Base-by-base conservation (phyloP, 2,888 invertebrate genomes). In the Trissolcus japonicus region DNA sequence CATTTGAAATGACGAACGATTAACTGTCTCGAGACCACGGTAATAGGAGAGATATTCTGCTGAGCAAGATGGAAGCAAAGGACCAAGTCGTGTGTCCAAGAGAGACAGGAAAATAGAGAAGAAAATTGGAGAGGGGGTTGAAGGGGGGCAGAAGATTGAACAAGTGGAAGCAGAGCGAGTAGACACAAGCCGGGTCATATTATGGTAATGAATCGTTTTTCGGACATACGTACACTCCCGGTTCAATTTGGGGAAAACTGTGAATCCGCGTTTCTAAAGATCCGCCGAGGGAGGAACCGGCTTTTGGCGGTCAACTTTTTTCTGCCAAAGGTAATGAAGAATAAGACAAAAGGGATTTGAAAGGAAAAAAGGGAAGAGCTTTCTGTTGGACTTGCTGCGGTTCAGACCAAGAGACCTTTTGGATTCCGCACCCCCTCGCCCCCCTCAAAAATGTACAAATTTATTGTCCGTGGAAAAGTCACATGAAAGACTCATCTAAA, bases 201-300 rank as follows among this genome's bases (percentile, higher is more conserved):
- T 80, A 79, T 79, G 79, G 84, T 84, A 85, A 85, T 83, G 84
- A 85, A 85, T 85, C 80, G 84, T 78, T 85, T 81, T 81, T 81
- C 75, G 78, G 81, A 76, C 81, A 81, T 80, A 83, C 82, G 75
- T 60, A 63, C 63, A 50, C 50, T 60, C 48, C 40, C 53, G 54
- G 81, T 82, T 81, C 81, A 75, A 69, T 75, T 65, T 51, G 63
- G 65, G 51, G 46, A 48, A 60, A 76, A 60, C 69, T 68, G n/a
- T n/a, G 61, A 65, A 56, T 66, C 51, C 55, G 40, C 55, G 43
- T 54, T 74, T 62, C 54, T 67, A 68, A 68, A 68, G 68, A 68
- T 75, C 61, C 55, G 48, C 51, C 57, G 63, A 51, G 57, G 4
- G 25, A 25, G 25, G 25, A 4, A 25, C 25, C 2, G 61, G 60